Percentiles rank a stretch among this genome's conserved stretches.
Conservation (phyloP, 2,888 invertebrate genomes). For the Harpagoxenus sublaevis region DNA sequence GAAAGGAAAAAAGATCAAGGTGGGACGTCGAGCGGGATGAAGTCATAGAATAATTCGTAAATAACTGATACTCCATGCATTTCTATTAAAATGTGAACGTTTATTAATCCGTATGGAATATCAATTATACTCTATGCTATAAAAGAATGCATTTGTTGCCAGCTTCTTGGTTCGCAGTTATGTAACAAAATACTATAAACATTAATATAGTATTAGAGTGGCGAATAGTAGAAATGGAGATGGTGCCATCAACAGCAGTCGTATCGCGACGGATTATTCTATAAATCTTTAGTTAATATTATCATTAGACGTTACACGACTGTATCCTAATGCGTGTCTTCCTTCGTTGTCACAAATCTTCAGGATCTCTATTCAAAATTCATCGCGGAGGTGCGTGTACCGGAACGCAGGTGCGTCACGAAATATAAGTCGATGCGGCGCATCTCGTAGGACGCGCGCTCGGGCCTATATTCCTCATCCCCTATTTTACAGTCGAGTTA, state of each 20-base stretch:
- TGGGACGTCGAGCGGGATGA: neutral
- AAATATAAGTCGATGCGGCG: constrained; percentile 5
- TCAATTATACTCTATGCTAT: constrained; percentile 74
- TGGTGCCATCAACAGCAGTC: constrained; percentile 60
- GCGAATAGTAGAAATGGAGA: constrained; percentile 56
- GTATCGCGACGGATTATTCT: constrained; percentile 16
- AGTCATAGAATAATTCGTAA: neutral
- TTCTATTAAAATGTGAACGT: constrained; percentile 82
- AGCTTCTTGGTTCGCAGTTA: constrained; percentile 60
- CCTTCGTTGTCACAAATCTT: constrained; percentile 38
- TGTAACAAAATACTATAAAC: constrained; percentile 71
- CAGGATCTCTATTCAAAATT: neutral
- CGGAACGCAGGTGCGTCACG: neutral
- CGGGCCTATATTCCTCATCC: neutral
- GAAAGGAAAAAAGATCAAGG: neutral
- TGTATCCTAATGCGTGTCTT: constrained; percentile 6
- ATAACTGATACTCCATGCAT: constrained; percentile 20
- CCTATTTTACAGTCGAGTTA: neutral
- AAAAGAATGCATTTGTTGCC: constrained; percentile 75
- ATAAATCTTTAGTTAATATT: constrained; percentile 18
- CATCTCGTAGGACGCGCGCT: neutral
- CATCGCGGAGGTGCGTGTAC: constrained; percentile 7
- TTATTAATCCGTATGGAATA: constrained; percentile 75
- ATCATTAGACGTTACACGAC: neutral
- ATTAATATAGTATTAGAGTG: constrained; percentile 47